Percentiles rank a stretch among this genome's conserved stretches.
Conservation (phyloP, 2,888 invertebrate genomes). For the Tricholauxania praeusta region DNA sequence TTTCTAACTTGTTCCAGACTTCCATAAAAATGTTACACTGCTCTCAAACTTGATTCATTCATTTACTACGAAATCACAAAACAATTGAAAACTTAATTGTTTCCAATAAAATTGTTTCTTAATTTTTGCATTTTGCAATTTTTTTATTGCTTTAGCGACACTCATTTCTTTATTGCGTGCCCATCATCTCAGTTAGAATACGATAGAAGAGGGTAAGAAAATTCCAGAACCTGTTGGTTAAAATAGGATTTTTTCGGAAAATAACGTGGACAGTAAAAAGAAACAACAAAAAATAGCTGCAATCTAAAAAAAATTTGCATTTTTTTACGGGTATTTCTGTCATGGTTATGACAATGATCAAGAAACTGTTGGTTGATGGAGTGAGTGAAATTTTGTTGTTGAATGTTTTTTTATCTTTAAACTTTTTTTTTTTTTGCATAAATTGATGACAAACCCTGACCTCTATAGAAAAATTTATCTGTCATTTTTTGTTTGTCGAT, state of each 20-base stretch:
- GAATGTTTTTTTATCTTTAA: neutral
- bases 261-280: neutral
- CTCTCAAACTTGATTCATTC: too few species aligned
- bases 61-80: too few species aligned
- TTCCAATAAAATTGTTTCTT: too few species aligned
- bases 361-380: neutral
- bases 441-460: too few species aligned
- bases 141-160: neutral
- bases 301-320: neutral
- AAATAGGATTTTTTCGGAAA: neutral
- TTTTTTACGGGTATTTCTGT: neutral
- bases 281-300: neutral
- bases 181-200: neutral
- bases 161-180: neutral
- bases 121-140: too few species aligned
- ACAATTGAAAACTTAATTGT: too few species aligned
- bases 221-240: conserved; percentile 5
- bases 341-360: neutral
- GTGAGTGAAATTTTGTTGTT: neutral
- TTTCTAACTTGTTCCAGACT: too few species aligned
- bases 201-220: neutral
- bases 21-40: too few species aligned
- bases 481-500: too few species aligned
- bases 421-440: too few species aligned
- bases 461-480: too few species aligned